phyloP scores from a whole-genome alignment of 1,140 invertebrate genomes.

The Danaus plexippus region DNA sequence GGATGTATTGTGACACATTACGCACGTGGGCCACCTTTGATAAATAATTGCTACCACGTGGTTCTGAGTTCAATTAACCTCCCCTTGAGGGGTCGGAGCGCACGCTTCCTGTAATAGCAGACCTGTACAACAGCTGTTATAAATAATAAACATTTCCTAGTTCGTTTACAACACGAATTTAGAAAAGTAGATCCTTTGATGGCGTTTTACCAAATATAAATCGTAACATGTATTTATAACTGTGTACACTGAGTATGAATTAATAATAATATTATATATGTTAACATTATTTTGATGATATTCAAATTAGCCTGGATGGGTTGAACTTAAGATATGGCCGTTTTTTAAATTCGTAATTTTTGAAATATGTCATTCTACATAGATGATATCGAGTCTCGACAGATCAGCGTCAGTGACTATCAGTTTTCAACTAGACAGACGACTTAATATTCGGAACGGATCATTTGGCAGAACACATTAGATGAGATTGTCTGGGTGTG shows the following conservation, averaged over 20 bases:
- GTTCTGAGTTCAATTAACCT: constrained; percentile 55
- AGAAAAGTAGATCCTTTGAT: too few species aligned
- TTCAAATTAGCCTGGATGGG: too few species aligned
- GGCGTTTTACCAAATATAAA: too few species aligned
- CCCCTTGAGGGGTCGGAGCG: constrained; percentile 38
- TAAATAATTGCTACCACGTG: constrained; percentile 69
- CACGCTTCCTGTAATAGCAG: constrained; percentile 41
- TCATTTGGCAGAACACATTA: constrained; percentile 68
- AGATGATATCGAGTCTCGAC: constrained; percentile 6
- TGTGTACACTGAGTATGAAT: too few species aligned
- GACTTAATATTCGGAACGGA: constrained; percentile 56
- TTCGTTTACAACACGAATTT: background rate
- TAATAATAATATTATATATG: too few species aligned
- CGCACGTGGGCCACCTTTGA: constrained; percentile 57
- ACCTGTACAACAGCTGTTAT: constrained; percentile 28
- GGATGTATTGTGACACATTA: background rate
- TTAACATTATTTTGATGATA: too few species aligned
- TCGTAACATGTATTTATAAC: too few species aligned
- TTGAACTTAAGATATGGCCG: background rate
- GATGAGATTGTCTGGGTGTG: constrained; percentile 30
- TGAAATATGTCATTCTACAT: background rate
- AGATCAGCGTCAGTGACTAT: constrained; percentile 39
- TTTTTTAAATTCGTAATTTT: background rate
- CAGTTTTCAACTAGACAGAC: constrained; percentile 43
- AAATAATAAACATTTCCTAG: constrained; percentile 12